A percentile compares a stretch with the other conserved stretches of the same genome.
phyloP scores from a whole-genome alignment of 1,140 invertebrate species.

The Drosophila dunni region DNA sequence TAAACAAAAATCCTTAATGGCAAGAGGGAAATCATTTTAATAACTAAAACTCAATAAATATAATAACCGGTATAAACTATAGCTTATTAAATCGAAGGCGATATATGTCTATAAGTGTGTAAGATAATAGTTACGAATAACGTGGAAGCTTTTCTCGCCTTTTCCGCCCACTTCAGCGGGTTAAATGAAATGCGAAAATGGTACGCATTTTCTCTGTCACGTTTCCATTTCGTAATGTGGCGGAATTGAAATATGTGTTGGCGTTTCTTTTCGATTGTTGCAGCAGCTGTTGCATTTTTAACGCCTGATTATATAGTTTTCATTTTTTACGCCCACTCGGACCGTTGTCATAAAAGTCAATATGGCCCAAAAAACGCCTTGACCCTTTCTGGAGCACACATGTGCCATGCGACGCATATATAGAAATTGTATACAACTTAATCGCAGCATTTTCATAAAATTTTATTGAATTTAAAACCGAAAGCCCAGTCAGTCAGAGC shows the following conservation, averaged over 20 bases:
- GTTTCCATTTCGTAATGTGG: constrained; percentile 36
- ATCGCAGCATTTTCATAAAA: constrained; percentile 82
- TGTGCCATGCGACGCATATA: constrained; percentile 40
- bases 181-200: constrained; percentile 42
- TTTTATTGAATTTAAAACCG: constrained; percentile 82
- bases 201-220: constrained; percentile 32
- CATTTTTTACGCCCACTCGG: constrained; percentile 39
- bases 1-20: no score
- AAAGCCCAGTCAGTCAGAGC: constrained; percentile 50
- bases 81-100: no score
- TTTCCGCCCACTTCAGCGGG: neutral
- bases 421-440: constrained; percentile 56
- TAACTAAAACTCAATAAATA: no score
- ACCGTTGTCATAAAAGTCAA: constrained; percentile 77
- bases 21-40: no score
- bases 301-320: constrained; percentile 79
- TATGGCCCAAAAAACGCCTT: constrained; percentile 50
- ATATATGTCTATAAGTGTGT: neutral
- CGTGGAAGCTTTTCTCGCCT: constrained; percentile 13
- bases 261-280: constrained; percentile 62
- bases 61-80: no score
- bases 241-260: constrained; percentile 40
- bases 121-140: constrained; percentile 54
- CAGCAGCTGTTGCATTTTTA: constrained; percentile 76
- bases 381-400: constrained; percentile 71